These are phyloP conservation scores for Noctilio leporinus DNA, from an alignment of 2,113 vertebrate species.

Conservation along the genomic window DNA sequence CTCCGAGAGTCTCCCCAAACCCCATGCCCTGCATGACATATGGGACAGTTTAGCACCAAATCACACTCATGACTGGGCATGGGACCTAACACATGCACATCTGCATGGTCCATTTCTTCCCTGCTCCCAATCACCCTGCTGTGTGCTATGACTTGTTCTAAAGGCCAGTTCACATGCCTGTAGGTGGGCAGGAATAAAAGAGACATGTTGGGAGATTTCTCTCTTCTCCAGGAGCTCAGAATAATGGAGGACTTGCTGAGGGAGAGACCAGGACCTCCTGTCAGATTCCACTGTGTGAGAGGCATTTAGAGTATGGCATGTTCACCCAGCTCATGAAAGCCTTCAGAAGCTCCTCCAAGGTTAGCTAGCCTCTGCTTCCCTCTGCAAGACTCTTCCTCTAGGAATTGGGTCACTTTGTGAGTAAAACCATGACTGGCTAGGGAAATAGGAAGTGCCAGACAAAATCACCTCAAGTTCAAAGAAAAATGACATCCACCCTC, in stretches of 20 bases:
- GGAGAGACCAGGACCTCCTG: background rate
- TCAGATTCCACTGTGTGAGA: background rate
- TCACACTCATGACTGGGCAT: background rate
- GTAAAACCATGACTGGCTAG: background rate
- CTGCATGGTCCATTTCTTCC: background rate
- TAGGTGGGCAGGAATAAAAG: background rate
- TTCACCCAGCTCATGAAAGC: background rate
- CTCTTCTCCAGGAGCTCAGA: background rate
- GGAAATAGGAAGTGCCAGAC: background rate
- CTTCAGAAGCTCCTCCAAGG: background rate
- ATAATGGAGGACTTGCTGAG: background rate
- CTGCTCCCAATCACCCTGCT: background rate
- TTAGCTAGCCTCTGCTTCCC: background rate
- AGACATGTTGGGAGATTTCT: background rate
- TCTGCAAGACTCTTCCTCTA: background rate
- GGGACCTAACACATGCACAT: background rate
- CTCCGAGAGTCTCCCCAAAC: background rate
- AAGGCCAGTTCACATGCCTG: background rate
- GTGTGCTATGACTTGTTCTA: background rate
- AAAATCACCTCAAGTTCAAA: background rate
- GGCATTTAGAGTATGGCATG: background rate
- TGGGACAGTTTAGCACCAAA: background rate
- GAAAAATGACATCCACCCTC: too few species aligned
- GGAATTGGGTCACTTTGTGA: background rate
- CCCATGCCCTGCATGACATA: background rate